Evolutionary conservation across 64 coral and sea anemone genomes (phyloP).

Genomic region (Catalaphyllia jardinei): DNA sequence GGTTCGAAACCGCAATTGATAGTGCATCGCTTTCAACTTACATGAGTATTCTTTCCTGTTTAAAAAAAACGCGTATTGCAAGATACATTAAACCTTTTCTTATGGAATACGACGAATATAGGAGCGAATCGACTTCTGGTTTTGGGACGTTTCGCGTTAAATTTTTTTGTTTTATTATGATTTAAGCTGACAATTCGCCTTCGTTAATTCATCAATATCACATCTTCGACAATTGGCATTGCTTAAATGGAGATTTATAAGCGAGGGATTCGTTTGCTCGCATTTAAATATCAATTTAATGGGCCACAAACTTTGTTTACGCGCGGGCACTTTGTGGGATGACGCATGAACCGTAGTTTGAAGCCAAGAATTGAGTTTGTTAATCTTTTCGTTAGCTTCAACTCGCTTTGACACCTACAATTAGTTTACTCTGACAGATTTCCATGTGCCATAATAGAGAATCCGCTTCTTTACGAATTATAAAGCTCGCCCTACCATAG

Average conservation of each 20-base stretch:
- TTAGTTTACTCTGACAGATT: not conserved
- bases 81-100: not conserved
- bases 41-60: not conserved
- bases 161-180: not conserved
- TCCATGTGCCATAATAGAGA: not conserved
- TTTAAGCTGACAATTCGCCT: constrained; percentile 26
- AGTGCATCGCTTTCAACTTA: constrained; percentile 10
- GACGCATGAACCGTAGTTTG: not conserved
- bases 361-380: constrained; percentile 5
- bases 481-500: not conserved
- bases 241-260: constrained; percentile 43
- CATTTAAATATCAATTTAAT: constrained; percentile 61
- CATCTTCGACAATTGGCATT: constrained; percentile 39
- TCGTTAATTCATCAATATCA: constrained; percentile 43
- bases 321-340: constrained; percentile 20
- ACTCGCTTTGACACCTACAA: not conserved
- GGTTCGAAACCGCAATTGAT: constrained; percentile 29
- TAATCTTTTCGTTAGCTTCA: constrained; percentile 10
- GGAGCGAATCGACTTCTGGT: not conserved
- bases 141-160: not conserved
- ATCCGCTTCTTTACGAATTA: not conserved
- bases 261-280: constrained; percentile 31
- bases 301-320: constrained; percentile 37
- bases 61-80: not conserved
- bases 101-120: not conserved